These are phyloP conservation scores for Drepana falcataria DNA, from an alignment of 2,888 invertebrate genomes.

Conservation along the genomic window DNA sequence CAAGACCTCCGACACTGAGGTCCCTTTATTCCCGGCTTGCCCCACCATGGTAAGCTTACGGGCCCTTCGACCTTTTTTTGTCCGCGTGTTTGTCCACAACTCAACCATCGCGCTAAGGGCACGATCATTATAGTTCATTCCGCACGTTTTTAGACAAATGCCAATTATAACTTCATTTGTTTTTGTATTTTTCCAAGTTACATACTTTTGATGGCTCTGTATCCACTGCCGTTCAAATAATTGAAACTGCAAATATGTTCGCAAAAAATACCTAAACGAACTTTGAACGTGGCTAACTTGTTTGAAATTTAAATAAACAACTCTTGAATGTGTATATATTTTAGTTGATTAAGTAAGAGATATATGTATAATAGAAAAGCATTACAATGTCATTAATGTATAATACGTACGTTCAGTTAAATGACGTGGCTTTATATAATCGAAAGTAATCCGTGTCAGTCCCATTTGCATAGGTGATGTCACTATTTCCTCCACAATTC, in stretches of 20 bases:
- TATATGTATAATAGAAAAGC: neutral
- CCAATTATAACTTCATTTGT: neutral
- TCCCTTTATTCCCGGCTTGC: constrained; percentile 48
- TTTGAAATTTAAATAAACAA: too few relatives aligned
- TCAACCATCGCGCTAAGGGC: constrained; percentile 4
- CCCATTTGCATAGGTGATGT: constrained; percentile 44
- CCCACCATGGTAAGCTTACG: constrained; percentile 38
- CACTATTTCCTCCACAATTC: constrained; percentile 14
- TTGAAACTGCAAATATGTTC: too few relatives aligned
- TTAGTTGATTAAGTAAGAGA: too few relatives aligned
- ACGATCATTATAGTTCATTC: constrained; percentile 5
- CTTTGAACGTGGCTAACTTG: too few relatives aligned
- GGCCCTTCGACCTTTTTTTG: constrained; percentile 54
- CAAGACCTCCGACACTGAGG: constrained; percentile 73
- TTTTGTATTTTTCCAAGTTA: neutral
- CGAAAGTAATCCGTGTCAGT: constrained; percentile 28
- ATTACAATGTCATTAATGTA: neutral
- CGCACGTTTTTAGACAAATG: neutral
- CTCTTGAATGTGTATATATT: too few relatives aligned
- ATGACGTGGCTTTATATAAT: constrained; percentile 26
- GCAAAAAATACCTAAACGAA: too few relatives aligned
- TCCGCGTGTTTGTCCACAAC: constrained; percentile 46
- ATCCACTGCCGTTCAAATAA: too few relatives aligned
- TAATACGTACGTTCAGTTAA: neutral
- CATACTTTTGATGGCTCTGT: neutral